Evolutionary conservation across 2,888 invertebrate species (phyloP), one percentile per base, ranked within the genome.

Genomic region (Melanotus villosus): DNA sequence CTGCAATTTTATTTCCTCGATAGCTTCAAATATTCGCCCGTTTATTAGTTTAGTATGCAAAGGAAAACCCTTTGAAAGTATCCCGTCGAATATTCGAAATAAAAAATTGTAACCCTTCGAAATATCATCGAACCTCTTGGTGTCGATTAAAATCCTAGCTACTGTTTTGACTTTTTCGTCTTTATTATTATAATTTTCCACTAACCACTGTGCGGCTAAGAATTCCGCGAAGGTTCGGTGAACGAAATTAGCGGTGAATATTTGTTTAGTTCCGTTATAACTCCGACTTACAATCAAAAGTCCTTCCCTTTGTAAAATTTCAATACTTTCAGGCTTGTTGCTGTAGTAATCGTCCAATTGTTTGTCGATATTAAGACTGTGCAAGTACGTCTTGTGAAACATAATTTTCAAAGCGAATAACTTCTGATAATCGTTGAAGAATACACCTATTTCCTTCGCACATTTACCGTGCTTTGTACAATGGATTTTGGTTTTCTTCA

Each of bases 181-280:
- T 7, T 5, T 6, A 1, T 19, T 52, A 10, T 52, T 34, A 10
- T 50, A 10, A 23, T 62, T 52, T 5, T 38, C 14, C 0, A 16
- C n/a, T 7, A 62, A 26, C 60, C 60, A 60, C 10, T 18, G 34
- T 0, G 60, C 45, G 2, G 41, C 64, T n/a, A 64, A 10, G 41
- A 30, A 57, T 57, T 65, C 57, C 0, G 56, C 56, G 12, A 56
- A 65, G 1, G 64, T 65, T 18, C 30, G 19, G 10, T 65, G 64
- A 6, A 65, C 45, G 21, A 65, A 65, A 16, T 50, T 65, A 1
- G 57, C 64, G 7, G 45, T 45, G n/a, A 57, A 57, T n/a, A 45
- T 56, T 57, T n/a, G 12, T 34, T 12, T 5, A 12, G n/a, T 12
- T 1, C 12, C 5, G 5, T 2, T 34, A 12, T 2, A 1, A 12